Percentiles rank a stretch among this genome's conserved stretches.
phyloP scores from a whole-genome alignment of 2,888 invertebrate species.

The Habrosyne pyritoides region DNA sequence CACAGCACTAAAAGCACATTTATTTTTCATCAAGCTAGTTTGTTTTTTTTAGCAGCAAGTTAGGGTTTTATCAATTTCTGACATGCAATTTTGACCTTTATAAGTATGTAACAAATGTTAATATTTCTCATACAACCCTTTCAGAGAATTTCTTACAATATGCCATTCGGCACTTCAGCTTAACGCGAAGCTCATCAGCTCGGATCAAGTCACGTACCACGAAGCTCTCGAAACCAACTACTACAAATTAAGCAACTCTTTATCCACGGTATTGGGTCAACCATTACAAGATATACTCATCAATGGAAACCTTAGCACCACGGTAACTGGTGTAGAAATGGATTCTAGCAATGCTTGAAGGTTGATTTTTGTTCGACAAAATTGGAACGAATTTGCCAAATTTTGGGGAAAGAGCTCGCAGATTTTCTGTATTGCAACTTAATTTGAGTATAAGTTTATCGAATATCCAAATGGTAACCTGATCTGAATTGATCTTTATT shows the following conservation, averaged over 20 bases:
- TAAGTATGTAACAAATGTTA: background rate
- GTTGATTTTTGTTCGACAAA: background rate
- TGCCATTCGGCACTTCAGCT: slow-evolving; percentile 95
- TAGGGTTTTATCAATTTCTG: background rate
- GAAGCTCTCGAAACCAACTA: slow-evolving; percentile 94
- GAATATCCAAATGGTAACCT: no score
- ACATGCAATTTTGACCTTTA: background rate
- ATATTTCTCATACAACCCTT: slow-evolving; percentile 33
- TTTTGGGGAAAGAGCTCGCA: background rate
- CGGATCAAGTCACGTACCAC: slow-evolving; percentile 96
- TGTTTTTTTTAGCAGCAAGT: no score
- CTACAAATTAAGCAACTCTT: slow-evolving; percentile 91
- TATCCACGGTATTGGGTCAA: slow-evolving; percentile 90
- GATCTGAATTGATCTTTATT: no score
- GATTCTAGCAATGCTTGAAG: slow-evolving; percentile 91
- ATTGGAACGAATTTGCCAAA: background rate
- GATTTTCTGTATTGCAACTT: no score
- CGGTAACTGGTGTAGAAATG: slow-evolving; percentile 90
- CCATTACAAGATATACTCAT: slow-evolving; percentile 85
- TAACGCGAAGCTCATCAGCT: slow-evolving; percentile 93
- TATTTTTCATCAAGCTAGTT: no score
- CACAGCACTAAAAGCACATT: no score
- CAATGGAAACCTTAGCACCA: slow-evolving; percentile 91
- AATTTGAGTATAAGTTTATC: no score
- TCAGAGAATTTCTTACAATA: slow-evolving; percentile 94